Conservation (phyloP, 1,140 invertebrate genomes). For the Adelges cooleyi region DNA sequence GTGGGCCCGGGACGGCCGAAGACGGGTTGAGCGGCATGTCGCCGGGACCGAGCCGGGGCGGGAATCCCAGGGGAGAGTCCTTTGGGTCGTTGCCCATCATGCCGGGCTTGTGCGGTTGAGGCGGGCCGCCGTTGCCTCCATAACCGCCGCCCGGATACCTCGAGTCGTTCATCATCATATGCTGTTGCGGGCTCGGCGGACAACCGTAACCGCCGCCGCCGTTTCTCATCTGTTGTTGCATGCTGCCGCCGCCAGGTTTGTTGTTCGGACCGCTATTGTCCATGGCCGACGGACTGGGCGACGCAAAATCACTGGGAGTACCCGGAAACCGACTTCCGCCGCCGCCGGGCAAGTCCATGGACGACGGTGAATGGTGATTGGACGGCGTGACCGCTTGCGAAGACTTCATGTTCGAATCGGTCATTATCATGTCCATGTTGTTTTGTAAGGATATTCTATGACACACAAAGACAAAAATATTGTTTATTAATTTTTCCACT, state of each 20-base stretch:
- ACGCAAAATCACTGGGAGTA: constrained; percentile 34
- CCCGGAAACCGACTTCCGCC: constrained; percentile 39
- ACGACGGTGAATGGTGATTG: constrained; percentile 1
- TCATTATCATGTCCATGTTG: constrained; percentile 19
- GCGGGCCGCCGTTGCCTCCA: neutral
- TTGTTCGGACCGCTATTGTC: constrained; percentile 30
- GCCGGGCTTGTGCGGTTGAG: constrained; percentile 31
- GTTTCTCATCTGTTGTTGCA: constrained; percentile 35
- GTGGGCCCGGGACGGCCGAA: constrained; percentile 51
- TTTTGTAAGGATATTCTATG: constrained; percentile 8
- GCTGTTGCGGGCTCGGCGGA: neutral
- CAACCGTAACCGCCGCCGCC: constrained; percentile 30
- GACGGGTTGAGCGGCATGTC: constrained; percentile 72
- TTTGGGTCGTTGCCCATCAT: constrained; percentile 36
- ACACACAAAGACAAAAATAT: too few species aligned
- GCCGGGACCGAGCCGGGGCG: constrained; percentile 41
- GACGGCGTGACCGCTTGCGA: neutral
- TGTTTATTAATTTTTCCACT: too few species aligned
- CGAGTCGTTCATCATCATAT: constrained; percentile 3
- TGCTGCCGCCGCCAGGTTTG: neutral
- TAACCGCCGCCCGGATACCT: neutral
- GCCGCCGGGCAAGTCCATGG: constrained; percentile 36
- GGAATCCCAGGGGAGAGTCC: constrained; percentile 31
- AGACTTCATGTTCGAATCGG: constrained; percentile 13
- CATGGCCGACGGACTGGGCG: constrained; percentile 36